phyloP scores from a whole-genome alignment of 2,113 vertebrate genomes.

The Brachionichthys hirsutus region DNA sequence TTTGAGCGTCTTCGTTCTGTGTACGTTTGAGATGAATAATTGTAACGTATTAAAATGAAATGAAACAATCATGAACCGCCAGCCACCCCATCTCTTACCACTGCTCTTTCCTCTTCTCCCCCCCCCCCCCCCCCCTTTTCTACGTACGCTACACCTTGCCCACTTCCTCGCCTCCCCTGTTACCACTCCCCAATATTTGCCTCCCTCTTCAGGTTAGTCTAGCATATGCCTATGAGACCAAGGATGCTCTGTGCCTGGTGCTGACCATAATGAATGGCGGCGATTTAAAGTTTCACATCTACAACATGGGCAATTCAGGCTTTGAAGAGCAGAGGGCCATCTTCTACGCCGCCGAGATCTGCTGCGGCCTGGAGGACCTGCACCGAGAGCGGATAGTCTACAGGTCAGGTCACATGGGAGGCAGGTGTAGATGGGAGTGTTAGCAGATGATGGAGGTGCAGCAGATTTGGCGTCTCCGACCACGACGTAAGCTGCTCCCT shows the following conservation, averaged over 20 bases:
- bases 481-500: too few relatives aligned
- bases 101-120: slow-evolving; percentile 1
- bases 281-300: slow-evolving; percentile 94
- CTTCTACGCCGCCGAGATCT: slow-evolving; percentile 92
- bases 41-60: slow-evolving; percentile 21
- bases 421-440: too few relatives aligned
- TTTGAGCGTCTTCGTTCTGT: slow-evolving; percentile 30
- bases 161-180: slow-evolving; percentile 7
- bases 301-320: slow-evolving; percentile 89
- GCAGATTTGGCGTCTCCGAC: too few relatives aligned
- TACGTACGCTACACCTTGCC: neutral
- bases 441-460: too few relatives aligned
- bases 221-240: slow-evolving; percentile 89
- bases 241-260: slow-evolving; percentile 89
- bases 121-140: neutral
- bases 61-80: slow-evolving; percentile 20
- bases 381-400: slow-evolving; percentile 91
- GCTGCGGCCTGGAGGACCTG: slow-evolving; percentile 89
- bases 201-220: slow-evolving; percentile 80
- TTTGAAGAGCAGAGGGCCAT: slow-evolving; percentile 88
- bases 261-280: slow-evolving; percentile 94
- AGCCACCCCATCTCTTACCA: slow-evolving; percentile 33
- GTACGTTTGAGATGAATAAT: slow-evolving; percentile 35
- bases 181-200: slow-evolving; percentile 23
- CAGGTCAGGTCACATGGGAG: slow-evolving; percentile 75